Evolutionary conservation across 92 coral and sea anemone genomes (phyloP), one percentile per base, ranked within the genome.

Genomic region (Pocillopora meandrina): DNA sequence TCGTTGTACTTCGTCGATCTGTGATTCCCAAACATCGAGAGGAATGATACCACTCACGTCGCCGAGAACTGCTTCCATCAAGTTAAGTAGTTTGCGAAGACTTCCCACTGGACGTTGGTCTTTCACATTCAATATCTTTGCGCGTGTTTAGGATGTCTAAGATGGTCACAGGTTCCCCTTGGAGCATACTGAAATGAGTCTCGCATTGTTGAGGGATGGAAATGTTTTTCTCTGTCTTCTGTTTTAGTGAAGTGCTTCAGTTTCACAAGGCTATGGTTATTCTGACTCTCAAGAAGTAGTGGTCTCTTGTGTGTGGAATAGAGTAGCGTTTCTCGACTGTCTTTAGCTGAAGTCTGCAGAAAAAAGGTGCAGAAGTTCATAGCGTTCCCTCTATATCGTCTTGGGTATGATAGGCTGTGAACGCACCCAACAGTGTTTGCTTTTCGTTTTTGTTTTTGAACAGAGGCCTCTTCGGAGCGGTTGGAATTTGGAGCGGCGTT

Each of bases 281-380:
- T 76, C 78, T 88, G 69, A 58, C 88, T 82, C 76, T 88, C 82
- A 5, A 66, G 33, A 0, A 87, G 95, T 2, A 92, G 82, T 75
- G 85, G 71, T 69, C 90, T 87, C 66, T 90, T 92, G 34, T 69
- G 74, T 84, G 77, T 68, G 55, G 91, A 81, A 62, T 86, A 86
- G 18, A 86, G 80, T 23, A 92, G 71, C 72, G 91, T 90, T 61
- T 90, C 83, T 20, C 47, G 85, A 76, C 26, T 85, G 34, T 73
- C 85, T 63, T 73, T 64, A 65, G 79, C 87, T 55, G 87, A 69
- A 11, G 89, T 90, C 68, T 92, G 93, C 33, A 90, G 81, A 20
- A 74, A 59, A 57, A 92, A 76, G 18, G 91, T 90, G 34, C 82
- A 85, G 78, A 90, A 92, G 58, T 90, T 87, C 78, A 89, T 64